Evolutionary conservation across 30 jellyfish, hydroid and myxozoan genomes (phyloP).

Genomic region (Cassiopea andromeda): DNA sequence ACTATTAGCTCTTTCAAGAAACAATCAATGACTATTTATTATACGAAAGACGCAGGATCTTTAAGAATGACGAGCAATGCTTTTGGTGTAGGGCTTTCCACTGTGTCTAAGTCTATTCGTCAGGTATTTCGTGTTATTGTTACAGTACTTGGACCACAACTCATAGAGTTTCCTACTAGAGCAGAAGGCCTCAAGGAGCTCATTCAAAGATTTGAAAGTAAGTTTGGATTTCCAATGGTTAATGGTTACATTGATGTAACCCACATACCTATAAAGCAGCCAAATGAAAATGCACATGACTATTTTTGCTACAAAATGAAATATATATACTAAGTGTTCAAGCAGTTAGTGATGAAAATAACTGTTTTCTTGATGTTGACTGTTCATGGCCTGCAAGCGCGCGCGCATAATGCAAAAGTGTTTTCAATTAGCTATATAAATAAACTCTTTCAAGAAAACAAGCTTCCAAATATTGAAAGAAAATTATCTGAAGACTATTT

Average conservation of each 20-base stretch:
- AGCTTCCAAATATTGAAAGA: constrained; percentile 34
- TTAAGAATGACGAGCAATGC: constrained; percentile 24
- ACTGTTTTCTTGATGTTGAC: too few relatives aligned
- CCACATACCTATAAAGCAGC: constrained; percentile 49
- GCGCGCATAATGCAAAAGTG: background rate
- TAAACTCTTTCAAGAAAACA: constrained; percentile 32
- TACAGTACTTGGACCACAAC: constrained; percentile 24
- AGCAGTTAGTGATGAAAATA: too few relatives aligned
- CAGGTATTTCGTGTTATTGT: constrained; percentile 24
- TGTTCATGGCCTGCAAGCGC: too few relatives aligned
- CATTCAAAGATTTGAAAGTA: constrained; percentile 17
- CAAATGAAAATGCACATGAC: too few relatives aligned
- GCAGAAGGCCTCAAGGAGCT: too few relatives aligned
- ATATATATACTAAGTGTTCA: constrained; percentile 38
- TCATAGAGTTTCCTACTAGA: constrained; percentile 4
- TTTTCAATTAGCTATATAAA: constrained; percentile 47
- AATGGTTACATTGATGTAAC: constrained; percentile 85
- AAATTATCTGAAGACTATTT: background rate
- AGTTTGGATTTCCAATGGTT: constrained; percentile 81
- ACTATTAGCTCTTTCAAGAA: background rate
- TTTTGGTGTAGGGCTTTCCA: too few relatives aligned
- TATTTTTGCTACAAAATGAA: constrained; percentile 70
- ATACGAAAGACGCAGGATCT: background rate
- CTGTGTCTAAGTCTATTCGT: background rate
- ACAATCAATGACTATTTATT: background rate